A percentile compares a stretch with the other conserved stretches of the same genome.
phyloP scores from a whole-genome alignment of 2,888 invertebrate genomes.

The Saturnia pavonia region DNA sequence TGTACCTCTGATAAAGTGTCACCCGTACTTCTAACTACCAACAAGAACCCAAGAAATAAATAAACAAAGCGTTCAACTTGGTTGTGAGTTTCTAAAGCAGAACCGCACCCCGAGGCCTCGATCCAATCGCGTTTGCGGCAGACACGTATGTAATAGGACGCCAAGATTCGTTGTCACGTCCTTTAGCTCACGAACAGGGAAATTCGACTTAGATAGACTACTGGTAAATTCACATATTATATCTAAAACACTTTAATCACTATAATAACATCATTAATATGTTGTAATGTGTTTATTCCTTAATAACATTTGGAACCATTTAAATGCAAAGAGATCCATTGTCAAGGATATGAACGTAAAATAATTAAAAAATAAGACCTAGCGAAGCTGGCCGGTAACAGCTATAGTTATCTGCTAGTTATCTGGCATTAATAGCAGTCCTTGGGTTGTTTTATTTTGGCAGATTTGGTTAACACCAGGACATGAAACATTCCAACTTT shows the following conservation, averaged over 20 bases:
- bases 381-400: too few relatives aligned
- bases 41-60: not conserved
- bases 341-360: too few relatives aligned
- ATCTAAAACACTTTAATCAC: not conserved
- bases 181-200: constrained; percentile 24
- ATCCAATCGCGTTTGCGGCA: constrained; percentile 35
- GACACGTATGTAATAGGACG: constrained; percentile 46
- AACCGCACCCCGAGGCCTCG: constrained; percentile 27
- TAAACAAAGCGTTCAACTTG: constrained; percentile 20
- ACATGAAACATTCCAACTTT: too few relatives aligned
- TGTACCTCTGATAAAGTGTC: not conserved
- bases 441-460: too few relatives aligned
- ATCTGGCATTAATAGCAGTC: too few relatives aligned
- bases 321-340: too few relatives aligned
- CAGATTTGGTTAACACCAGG: too few relatives aligned
- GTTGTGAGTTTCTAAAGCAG: constrained; percentile 26
- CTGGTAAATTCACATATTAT: not conserved
- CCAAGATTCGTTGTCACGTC: constrained; percentile 32
- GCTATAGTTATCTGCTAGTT: too few relatives aligned
- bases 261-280: not conserved
- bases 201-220: not conserved
- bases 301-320: too few relatives aligned
- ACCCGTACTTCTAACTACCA: not conserved
- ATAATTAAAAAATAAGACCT: too few relatives aligned
- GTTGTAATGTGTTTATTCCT: not conserved